Percentiles rank a stretch among this genome's conserved stretches.
phyloP scores from a whole-genome alignment of 2,888 invertebrate genomes.

The Morpho helenor region DNA sequence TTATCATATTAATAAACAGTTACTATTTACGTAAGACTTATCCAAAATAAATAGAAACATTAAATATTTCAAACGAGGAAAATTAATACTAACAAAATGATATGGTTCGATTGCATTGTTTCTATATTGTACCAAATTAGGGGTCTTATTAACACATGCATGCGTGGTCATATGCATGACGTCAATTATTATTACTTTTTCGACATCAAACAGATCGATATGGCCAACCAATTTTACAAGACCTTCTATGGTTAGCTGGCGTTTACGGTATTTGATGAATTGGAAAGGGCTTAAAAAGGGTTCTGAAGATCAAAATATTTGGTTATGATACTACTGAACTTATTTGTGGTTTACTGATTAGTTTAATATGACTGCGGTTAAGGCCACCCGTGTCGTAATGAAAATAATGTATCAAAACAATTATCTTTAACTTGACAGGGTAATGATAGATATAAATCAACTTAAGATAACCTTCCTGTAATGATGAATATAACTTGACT shows the following conservation, averaged over 20 bases:
- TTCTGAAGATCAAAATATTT: constrained; percentile 37
- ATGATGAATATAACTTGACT: background rate
- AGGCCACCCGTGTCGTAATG: constrained; percentile 58
- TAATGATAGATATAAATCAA: constrained; percentile 22
- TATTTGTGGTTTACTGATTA: constrained; percentile 30
- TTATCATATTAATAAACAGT: no score
- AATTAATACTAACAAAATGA: constrained; percentile 19
- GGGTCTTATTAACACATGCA: constrained; percentile 10
- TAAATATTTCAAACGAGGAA: background rate
- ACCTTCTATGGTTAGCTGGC: constrained; percentile 43
- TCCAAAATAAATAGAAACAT: no score
- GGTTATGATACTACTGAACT: constrained; percentile 34
- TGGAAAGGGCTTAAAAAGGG: constrained; percentile 39
- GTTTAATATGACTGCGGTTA: constrained; percentile 51
- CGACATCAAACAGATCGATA: constrained; percentile 41
- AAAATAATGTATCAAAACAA: constrained; percentile 29
- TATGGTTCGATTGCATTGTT: constrained; percentile 24
- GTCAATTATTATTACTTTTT: constrained; percentile 30
- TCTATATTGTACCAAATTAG: constrained; percentile 20
- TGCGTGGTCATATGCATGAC: constrained; percentile 26
- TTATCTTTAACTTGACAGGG: constrained; percentile 20
- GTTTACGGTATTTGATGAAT: constrained; percentile 28
- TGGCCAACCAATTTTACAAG: constrained; percentile 42
- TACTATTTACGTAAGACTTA: no score
- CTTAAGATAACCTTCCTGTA: constrained; percentile 11